A percentile compares a stretch with the other conserved stretches of the same genome.
phyloP scores from a whole-genome alignment of 37 sponge, comb jelly and placozoan genomes.

The Ephydatia muelleri region DNA sequence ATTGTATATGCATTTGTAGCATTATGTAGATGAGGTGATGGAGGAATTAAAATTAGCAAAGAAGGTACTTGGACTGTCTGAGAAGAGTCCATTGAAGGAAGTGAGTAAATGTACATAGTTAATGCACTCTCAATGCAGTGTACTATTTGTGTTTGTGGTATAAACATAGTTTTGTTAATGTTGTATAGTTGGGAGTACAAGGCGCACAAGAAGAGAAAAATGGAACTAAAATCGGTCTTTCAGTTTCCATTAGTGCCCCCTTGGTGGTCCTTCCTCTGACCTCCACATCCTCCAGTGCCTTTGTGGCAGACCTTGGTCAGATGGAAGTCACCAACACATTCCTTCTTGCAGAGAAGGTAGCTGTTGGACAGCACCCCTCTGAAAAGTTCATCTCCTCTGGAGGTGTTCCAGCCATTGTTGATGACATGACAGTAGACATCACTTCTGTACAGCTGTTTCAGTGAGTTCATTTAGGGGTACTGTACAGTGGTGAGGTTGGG shows the following conservation, averaged over 20 bases:
- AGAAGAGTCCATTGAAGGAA: neutral
- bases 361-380: neutral
- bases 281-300: slow-evolving; percentile 22
- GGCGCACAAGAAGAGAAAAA: neutral
- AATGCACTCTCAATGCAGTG: no score
- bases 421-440: slow-evolving; percentile 29
- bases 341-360: slow-evolving; percentile 4
- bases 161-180: neutral
- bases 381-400: neutral
- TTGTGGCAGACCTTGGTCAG: slow-evolving; percentile 51
- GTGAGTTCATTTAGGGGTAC: neutral
- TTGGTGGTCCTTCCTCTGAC: slow-evolving; percentile 37
- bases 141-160: no score
- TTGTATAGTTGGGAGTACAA: neutral
- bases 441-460: slow-evolving; percentile 38
- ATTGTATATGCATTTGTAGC: neutral
- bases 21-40: neutral
- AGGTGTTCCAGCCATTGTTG: slow-evolving; percentile 41
- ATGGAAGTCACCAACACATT: slow-evolving; percentile 45
- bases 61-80: neutral
- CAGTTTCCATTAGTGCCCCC: slow-evolving; percentile 33
- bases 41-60: neutral
- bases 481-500: neutral
- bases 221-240: slow-evolving; percentile 28
- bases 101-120: no score